phyloP scores from a whole-genome alignment of 2,797 vertebrate genomes.

The Cetoscarus ocellatus region DNA sequence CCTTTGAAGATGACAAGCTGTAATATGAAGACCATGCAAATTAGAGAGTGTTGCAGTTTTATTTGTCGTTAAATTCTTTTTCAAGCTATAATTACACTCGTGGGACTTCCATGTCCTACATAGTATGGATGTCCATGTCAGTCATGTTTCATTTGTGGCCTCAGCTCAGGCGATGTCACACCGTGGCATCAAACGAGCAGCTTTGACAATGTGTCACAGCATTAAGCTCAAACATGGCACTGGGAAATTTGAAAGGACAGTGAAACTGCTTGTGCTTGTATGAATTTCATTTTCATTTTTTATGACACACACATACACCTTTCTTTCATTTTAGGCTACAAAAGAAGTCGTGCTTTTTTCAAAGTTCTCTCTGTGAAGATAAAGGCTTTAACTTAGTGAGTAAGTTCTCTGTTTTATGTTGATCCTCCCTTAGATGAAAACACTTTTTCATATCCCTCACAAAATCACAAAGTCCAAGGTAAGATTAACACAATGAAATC shows the following conservation, averaged over 20 bases:
- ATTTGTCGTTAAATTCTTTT: not conserved
- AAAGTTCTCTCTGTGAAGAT: not conserved
- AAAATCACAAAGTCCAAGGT: no score
- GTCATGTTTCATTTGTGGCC: not conserved
- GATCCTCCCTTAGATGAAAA: no score
- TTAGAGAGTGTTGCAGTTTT: not conserved
- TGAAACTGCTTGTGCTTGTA: constrained; percentile 2
- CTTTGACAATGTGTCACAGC: not conserved
- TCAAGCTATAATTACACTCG: not conserved
- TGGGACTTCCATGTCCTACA: not conserved
- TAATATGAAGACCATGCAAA: not conserved
- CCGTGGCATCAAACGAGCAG: not conserved
- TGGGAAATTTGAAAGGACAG: constrained; percentile 10
- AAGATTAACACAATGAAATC: no score
- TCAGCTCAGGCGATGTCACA: not conserved
- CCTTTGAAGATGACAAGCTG: not conserved
- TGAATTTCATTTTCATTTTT: not conserved
- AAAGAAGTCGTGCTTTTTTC: not conserved
- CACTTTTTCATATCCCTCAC: no score
- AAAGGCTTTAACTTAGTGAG: no score
- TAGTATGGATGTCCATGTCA: not conserved
- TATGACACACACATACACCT: not conserved
- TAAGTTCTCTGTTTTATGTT: no score
- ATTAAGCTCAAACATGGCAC: constrained; percentile 6
- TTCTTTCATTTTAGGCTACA: not conserved